These are phyloP conservation scores for Tapirus terrestris DNA, from an alignment of 2,113 vertebrate genomes.

Conservation along the genomic window DNA sequence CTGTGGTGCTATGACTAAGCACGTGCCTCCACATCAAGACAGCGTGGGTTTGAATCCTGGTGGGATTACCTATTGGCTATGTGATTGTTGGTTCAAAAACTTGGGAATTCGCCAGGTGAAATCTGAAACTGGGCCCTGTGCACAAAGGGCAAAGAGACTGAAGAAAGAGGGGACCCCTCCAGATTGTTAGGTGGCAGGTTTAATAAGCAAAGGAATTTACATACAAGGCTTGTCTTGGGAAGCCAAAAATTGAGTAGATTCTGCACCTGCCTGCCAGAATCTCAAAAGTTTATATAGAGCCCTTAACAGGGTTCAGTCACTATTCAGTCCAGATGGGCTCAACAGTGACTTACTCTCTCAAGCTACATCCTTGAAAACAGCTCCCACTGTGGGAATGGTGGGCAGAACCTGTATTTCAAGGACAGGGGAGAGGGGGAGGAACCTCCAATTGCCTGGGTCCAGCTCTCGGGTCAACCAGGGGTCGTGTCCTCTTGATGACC, in stretches of 20 bases:
- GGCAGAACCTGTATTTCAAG: neutral
- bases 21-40: accelerated
- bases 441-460: neutral
- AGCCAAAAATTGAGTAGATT: neutral
- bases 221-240: neutral
- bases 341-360: neutral
- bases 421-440: neutral
- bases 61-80: neutral
- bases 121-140: neutral
- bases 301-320: neutral
- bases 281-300: neutral
- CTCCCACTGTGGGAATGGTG: neutral
- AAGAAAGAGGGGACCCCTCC: neutral
- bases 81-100: neutral
- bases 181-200: too few relatives aligned
- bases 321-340: neutral
- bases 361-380: neutral
- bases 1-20: neutral
- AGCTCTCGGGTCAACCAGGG: neutral
- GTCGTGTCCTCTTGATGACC: neutral
- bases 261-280: neutral
- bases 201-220: neutral
- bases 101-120: neutral
- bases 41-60: neutral
- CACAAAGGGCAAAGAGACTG: neutral